Base-by-base conservation (phyloP, 2,797 vertebrate species). In the Acanthurus leucopareius region DNA sequence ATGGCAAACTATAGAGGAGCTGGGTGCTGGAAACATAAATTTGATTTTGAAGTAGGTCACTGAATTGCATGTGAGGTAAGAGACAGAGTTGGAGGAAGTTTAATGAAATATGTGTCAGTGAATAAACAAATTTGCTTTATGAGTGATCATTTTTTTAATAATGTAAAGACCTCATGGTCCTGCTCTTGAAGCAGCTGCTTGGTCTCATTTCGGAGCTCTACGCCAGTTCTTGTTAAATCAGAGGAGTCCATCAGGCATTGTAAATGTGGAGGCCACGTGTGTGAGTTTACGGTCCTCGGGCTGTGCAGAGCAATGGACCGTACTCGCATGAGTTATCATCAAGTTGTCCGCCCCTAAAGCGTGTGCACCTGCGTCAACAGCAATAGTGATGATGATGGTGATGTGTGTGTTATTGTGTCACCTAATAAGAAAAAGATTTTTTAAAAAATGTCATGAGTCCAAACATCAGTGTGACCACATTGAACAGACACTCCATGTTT, bases 181-280 rank as follows among this genome's bases (percentile, higher is more conserved):
- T 14, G 22, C 73, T 22, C 32, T 69, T 76, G 70, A 53, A 38
- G 0, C 28, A 71, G 51, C 57, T 68, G 66, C 32, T 75, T 40
- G 22, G 48, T 77, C 25, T 66, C 62, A 58, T 65, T 71, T 47
- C 40, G n/a, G 35, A 65, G 38, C n/a, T 2, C 17, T 40, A 16
- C 71, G 75, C 73, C 79, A 67, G 42, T 38, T 83, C 73, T 63
- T 66, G 35, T 89, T 67, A 64, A 75, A 80, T 86, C 76, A 35
- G 11, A 74, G 75, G 44, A 71, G 56, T 79, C 72, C 35, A 4
- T 69, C 69, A 73, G 67, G 65, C 65, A 25, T n/a, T n/a, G 28
- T 20, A n/a, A 38, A n/a, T n/a, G 57, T 59, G 56, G 2, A 25
- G 20, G 14, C 14, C 9, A 4, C 19, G 48, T 17, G 48, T 49